Evolutionary conservation across 2,888 invertebrate species (phyloP).

Genomic region (Miltochrista miniata): DNA sequence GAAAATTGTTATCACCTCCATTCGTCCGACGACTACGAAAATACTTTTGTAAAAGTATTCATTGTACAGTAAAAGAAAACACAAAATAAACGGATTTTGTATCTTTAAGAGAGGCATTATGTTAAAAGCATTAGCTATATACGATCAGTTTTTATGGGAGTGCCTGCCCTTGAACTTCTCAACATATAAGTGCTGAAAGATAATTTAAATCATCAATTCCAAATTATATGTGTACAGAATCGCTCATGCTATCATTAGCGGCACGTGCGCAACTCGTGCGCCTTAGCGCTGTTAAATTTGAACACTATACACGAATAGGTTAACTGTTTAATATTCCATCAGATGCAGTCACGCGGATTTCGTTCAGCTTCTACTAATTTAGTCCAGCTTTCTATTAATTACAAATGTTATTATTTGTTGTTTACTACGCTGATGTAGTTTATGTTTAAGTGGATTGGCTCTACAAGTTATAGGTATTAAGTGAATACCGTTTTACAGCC

Average conservation of each 20-base stretch:
- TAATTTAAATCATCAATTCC: background rate
- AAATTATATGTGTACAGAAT: conserved; percentile 47
- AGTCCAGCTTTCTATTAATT: conserved; percentile 23
- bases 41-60: too few species aligned
- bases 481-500: background rate
- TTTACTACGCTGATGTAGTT: conserved; percentile 10
- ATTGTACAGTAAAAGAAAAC: too few species aligned
- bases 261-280: conserved; percentile 73
- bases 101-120: too few species aligned
- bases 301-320: conserved; percentile 54
- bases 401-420: conserved; percentile 16
- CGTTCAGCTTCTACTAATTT: conserved; percentile 22
- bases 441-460: conserved; percentile 4
- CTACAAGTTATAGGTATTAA: conserved; percentile 7
- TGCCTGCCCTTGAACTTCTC: too few species aligned
- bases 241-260: conserved; percentile 63
- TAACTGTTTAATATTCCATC: conserved; percentile 53
- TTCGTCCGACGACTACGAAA: too few species aligned
- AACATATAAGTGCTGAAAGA: too few species aligned
- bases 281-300: conserved; percentile 67
- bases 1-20: too few species aligned
- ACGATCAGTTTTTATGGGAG: too few species aligned
- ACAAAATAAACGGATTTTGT: too few species aligned
- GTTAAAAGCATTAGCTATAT: too few species aligned
- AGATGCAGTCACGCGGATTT: conserved; percentile 34